phyloP scores from a whole-genome alignment of 2,113 vertebrate genomes.

The Colaptes auratus region DNA sequence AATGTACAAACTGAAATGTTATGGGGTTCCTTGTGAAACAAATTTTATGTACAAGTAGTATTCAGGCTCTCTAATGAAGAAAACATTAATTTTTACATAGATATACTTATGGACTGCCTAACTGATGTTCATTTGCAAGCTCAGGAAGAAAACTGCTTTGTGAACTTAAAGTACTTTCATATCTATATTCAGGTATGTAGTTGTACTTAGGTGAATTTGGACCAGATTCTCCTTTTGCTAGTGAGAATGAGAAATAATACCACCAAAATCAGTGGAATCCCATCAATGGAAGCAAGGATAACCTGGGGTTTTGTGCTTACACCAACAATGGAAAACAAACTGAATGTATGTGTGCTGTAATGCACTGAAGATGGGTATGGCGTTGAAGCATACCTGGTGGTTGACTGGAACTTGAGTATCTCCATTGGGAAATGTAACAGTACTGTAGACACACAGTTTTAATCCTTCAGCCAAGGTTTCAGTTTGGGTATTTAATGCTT shows the following conservation, averaged over 20 bases:
- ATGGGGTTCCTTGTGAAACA: neutral
- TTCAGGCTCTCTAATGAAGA: neutral
- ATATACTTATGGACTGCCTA: neutral
- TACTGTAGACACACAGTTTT: neutral
- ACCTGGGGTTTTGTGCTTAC: neutral
- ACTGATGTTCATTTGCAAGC: neutral
- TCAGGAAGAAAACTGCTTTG: neutral
- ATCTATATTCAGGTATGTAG: neutral
- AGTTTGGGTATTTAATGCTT: neutral
- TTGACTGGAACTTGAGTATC: neutral
- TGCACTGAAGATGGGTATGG: neutral
- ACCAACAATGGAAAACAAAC: neutral
- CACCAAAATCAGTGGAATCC: neutral
- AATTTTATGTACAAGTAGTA: neutral
- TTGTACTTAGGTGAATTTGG: neutral
- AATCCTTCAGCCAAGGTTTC: neutral
- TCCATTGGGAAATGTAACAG: neutral
- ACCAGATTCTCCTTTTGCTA: neutral
- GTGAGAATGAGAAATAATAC: neutral
- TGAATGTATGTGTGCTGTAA: accelerated
- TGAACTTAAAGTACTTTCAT: neutral
- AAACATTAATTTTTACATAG: neutral
- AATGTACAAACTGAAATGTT: neutral
- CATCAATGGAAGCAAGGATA: neutral
- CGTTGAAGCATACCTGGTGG: neutral